These are phyloP conservation scores for Ormyrus thymus DNA, from an alignment of 2,888 invertebrate genomes.

Conservation along the genomic window DNA sequence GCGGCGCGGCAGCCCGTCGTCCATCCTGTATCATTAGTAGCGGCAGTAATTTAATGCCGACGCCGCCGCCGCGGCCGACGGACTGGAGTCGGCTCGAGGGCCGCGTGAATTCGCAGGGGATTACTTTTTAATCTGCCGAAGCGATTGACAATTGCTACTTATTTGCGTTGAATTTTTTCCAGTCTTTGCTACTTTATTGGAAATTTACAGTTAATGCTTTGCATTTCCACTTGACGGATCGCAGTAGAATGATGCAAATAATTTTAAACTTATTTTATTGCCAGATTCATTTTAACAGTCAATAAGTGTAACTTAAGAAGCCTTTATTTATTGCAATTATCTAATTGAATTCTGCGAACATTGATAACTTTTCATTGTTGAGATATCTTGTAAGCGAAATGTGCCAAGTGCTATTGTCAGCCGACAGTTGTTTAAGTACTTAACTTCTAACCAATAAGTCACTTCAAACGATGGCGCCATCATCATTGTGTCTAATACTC, in stretches of 20 bases:
- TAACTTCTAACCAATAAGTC: slow-evolving; percentile 18
- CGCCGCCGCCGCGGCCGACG: no score
- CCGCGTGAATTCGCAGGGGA: no score
- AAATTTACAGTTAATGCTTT: background rate
- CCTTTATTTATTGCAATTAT: no score
- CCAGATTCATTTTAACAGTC: no score
- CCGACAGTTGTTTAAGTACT: background rate
- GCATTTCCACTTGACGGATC: background rate
- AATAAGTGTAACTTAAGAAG: no score
- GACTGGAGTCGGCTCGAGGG: no score
- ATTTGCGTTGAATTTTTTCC: no score
- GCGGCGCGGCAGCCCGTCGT: slow-evolving; percentile 21
- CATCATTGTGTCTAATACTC: background rate
- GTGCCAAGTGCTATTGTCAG: background rate
- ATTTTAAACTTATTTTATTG: no score
- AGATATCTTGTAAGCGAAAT: background rate
- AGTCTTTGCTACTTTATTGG: no score
- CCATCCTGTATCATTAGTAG: slow-evolving; percentile 57
- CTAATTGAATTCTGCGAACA: background rate
- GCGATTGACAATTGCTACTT: no score
- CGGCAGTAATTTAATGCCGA: slow-evolving; percentile 42
- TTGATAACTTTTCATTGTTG: background rate
- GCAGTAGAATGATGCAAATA: no score
- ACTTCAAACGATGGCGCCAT: slow-evolving; percentile 17
- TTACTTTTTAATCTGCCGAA: no score